Evolutionary conservation across 2,888 invertebrate species (phyloP).

Genomic region (Siphonodentalium dalli): DNA sequence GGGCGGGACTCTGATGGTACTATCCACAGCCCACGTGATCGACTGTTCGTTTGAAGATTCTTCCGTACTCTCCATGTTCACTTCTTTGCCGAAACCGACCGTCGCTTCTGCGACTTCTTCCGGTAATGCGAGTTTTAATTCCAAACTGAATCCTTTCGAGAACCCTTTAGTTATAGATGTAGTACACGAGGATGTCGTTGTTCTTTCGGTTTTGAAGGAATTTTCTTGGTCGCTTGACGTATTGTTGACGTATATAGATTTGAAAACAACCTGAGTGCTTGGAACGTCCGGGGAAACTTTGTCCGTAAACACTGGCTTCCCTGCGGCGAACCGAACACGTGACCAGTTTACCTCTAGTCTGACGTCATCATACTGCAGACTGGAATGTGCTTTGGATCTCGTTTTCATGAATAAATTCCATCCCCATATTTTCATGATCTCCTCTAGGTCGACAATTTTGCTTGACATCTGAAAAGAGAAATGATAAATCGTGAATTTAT

Average conservation of each 20-base stretch:
- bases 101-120: constrained; percentile 63
- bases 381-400: constrained; percentile 54
- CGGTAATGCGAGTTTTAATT: constrained; percentile 66
- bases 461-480: too few species aligned
- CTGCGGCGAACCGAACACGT: constrained; percentile 58
- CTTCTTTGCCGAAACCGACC: constrained; percentile 64
- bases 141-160: constrained; percentile 64
- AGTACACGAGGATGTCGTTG: constrained; percentile 53
- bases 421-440: constrained; percentile 62
- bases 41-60: constrained; percentile 60
- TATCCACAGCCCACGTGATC: constrained; percentile 68
- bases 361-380: constrained; percentile 53
- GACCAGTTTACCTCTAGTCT: constrained; percentile 64
- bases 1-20: constrained; percentile 63
- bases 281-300: constrained; percentile 35
- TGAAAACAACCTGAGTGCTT: constrained; percentile 50
- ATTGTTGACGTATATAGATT: constrained; percentile 60
- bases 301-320: constrained; percentile 52
- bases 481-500: too few species aligned
- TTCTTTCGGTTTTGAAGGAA: constrained; percentile 59
- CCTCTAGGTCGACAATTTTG: constrained; percentile 57
- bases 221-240: constrained; percentile 57
- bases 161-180: constrained; percentile 53
- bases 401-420: constrained; percentile 60
- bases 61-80: constrained; percentile 60